Evolutionary conservation across 2,113 vertebrate species (phyloP), one percentile per base, ranked within the genome.

Genomic region (Gallinago paraguaiae): DNA sequence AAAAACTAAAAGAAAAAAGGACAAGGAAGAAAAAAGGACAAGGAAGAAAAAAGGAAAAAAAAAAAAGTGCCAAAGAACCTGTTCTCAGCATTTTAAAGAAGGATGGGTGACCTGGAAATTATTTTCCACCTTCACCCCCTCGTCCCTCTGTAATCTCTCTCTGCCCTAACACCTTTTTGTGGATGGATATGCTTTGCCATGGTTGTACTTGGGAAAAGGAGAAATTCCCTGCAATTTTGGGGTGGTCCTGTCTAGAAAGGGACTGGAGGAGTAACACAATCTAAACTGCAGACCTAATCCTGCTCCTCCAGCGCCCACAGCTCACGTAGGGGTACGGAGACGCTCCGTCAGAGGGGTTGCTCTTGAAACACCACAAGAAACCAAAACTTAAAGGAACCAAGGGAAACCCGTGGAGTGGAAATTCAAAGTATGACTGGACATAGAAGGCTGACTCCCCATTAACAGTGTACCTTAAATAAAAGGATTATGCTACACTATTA

Each of bases 251-350:
- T 48, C 63, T 78, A 76, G 25, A n/a, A 11, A 67, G 11, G 22
- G 39, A 51, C 37, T 53, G 28, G 11, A 70, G 46, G 71, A 68
- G 50, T 13, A 57, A 46, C 6, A 23, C 22, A 8, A 46, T 10
- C n/a, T 31, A 41, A 86, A 70, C 17, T 60, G 28, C 82, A 86
- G 50, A 82, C 50, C 11, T 63, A 70, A 83, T 64, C 53, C 28
- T 35, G n/a, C 11, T 70, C 8, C 56, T 76, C 27, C 65, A 64
- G 57, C 27, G 14, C 18, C n/a, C 41, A 37, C 5, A 67, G 46
- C 28, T 83, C 39, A 65, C 1, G 9, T 17, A 45, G 0, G 0
- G 72, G 48, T 56, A 76, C 1, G 10, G 27, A 13, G 3, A 18
- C 14, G 33, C 25, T 48, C 63, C 35, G 41, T 23, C 64, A 50